These are phyloP conservation scores for Caenorhabditis zanzibari DNA, from an alignment of 2,888 invertebrate genomes.

Conservation along the genomic window DNA sequence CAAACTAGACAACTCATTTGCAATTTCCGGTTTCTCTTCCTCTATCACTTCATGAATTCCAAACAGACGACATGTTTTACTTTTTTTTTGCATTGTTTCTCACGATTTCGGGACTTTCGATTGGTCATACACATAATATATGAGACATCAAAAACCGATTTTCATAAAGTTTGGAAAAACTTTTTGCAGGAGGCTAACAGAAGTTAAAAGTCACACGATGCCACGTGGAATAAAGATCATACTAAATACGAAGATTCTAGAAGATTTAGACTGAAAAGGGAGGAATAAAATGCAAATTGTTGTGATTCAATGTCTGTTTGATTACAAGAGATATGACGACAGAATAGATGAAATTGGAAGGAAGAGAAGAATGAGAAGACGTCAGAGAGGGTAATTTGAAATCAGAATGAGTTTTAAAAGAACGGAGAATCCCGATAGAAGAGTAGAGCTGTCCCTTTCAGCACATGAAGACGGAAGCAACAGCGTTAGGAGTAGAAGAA, in stretches of 20 bases:
- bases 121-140: conserved; percentile 45
- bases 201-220: neutral
- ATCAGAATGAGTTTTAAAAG: conserved; percentile 22
- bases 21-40: conserved; percentile 11
- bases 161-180: conserved; percentile 6
- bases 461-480: conserved; percentile 27
- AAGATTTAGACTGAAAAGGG: conserved; percentile 35
- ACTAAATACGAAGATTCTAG: conserved; percentile 3
- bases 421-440: conserved; percentile 4
- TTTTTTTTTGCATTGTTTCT: conserved; percentile 32
- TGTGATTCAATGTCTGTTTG: conserved; percentile 43
- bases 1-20: conserved; percentile 19
- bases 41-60: conserved; percentile 13
- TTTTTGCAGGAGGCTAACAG: conserved; percentile 16
- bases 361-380: conserved; percentile 34
- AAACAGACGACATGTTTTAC: conserved; percentile 29
- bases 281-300: conserved; percentile 54
- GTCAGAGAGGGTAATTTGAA: conserved; percentile 19
- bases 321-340: conserved; percentile 32
- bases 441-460: conserved; percentile 37
- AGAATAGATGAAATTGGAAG: conserved; percentile 12
- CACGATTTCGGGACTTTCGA: conserved; percentile 15
- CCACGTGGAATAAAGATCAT: conserved; percentile 9
- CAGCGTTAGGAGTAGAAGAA: conserved; percentile 40
- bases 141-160: conserved; percentile 51